These are phyloP conservation scores for Plotosus lineatus DNA, from an alignment of 2,113 vertebrate genomes.

Conservation along the genomic window DNA sequence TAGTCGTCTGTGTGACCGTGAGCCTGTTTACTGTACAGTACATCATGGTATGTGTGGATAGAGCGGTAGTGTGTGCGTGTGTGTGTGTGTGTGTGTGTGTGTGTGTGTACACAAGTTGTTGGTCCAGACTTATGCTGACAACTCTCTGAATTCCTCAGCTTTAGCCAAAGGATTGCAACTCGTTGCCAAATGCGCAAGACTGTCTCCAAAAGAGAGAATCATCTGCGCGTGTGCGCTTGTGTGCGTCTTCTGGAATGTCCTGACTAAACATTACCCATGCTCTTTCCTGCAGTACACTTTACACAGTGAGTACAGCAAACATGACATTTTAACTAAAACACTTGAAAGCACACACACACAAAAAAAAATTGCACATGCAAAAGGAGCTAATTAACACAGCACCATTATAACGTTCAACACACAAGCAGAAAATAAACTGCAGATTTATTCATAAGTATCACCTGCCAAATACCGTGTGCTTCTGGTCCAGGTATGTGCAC, in stretches of 20 bases:
- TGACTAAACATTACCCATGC: conserved; percentile 26
- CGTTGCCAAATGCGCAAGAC: conserved; percentile 43
- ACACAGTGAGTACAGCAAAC: conserved; percentile 36
- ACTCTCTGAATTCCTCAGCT: conserved; percentile 47
- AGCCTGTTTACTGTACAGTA: neutral
- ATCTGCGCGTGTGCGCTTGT: neutral
- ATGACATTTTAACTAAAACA: conserved; percentile 13
- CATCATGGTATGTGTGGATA: neutral
- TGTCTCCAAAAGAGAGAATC: neutral
- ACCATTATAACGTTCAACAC: neutral
- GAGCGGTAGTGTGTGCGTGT: neutral
- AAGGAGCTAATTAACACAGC: neutral
- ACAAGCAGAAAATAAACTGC: neutral
- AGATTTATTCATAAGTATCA: conserved; percentile 63
- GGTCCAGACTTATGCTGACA: conserved; percentile 38
- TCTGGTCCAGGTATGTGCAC: conserved; percentile 90
- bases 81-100: conserved; percentile 10
- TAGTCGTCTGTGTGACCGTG: neutral
- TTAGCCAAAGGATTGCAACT: conserved; percentile 43
- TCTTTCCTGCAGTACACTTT: conserved; percentile 25
- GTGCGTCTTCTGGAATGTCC: conserved; percentile 44
- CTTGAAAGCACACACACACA: neutral
- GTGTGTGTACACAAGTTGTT: conserved; percentile 14
- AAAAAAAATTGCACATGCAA: neutral
- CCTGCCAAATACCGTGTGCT: conserved; percentile 96